Evolutionary conservation across 2,888 invertebrate genomes (phyloP).

Genomic region (Sclerodermus sp.): DNA sequence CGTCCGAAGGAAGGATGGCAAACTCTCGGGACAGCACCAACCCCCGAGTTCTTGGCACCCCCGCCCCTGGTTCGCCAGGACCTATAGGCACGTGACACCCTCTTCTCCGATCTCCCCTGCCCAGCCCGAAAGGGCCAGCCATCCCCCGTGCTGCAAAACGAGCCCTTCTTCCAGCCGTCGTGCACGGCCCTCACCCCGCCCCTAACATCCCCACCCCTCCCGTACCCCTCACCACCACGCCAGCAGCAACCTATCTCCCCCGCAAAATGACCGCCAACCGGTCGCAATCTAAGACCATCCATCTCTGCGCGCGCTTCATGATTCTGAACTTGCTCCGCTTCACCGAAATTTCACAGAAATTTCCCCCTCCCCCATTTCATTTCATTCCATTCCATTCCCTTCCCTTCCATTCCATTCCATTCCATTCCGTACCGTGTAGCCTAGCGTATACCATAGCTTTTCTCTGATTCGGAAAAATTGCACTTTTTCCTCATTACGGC

Average conservation of each 20-base stretch:
- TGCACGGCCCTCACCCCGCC: neutral
- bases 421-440: no score
- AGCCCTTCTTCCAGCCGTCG: constrained; percentile 31
- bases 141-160: constrained; percentile 28
- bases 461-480: no score
- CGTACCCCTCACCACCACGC: constrained; percentile 8
- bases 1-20: constrained; percentile 38
- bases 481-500: no score
- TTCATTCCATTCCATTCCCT: no score
- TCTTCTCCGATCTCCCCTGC: constrained; percentile 28
- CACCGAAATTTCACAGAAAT: no score
- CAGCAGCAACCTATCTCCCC: constrained; percentile 30
- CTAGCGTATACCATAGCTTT: no score
- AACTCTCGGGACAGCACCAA: constrained; percentile 31
- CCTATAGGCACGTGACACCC: constrained; percentile 34
- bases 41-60: neutral
- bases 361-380: no score
- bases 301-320: neutral
- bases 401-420: no score
- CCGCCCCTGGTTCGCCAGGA: constrained; percentile 23
- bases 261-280: constrained; percentile 40
- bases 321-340: no score
- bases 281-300: constrained; percentile 19
- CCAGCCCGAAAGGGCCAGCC: constrained; percentile 34
- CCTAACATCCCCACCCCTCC: constrained; percentile 19